phyloP scores from a whole-genome alignment of 2,888 invertebrate species.

The Trachelus stipa region DNA sequence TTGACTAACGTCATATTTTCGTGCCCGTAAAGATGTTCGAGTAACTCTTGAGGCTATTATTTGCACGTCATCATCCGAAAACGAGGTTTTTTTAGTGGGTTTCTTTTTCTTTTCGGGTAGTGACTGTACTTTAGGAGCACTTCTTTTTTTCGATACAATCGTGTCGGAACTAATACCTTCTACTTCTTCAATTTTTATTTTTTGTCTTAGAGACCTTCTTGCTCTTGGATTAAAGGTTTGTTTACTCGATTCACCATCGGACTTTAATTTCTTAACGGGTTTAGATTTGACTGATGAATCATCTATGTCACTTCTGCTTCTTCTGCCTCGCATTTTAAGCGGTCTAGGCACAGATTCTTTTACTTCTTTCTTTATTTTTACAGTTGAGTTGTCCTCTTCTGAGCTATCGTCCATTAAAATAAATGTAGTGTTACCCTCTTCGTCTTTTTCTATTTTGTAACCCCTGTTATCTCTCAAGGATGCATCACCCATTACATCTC shows the following conservation, averaged over 20 bases:
- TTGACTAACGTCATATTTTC: background rate
- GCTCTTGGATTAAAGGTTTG: background rate
- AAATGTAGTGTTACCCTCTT: slow-evolving; percentile 38
- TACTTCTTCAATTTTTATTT: background rate
- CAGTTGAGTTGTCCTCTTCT: slow-evolving; percentile 23
- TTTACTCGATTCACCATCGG: background rate
- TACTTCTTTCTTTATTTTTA: slow-evolving; percentile 9
- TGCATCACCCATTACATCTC: slow-evolving; percentile 47
- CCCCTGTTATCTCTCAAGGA: slow-evolving; percentile 22
- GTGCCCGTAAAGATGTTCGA: background rate
- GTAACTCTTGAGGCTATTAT: background rate
- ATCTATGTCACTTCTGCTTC: slow-evolving; percentile 17
- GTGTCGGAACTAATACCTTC: background rate
- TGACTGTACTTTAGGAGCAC: background rate
- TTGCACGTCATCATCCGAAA: background rate
- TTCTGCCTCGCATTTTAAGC: slow-evolving; percentile 9
- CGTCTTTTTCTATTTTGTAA: slow-evolving; percentile 41
- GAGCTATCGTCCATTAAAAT: slow-evolving; percentile 42
- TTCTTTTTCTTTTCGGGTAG: background rate
- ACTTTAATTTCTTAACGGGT: background rate
- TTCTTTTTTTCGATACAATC: background rate
- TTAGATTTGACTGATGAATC: background rate
- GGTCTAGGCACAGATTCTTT: slow-evolving; percentile 16
- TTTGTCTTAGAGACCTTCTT: background rate
- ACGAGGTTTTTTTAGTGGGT: background rate